phyloP scores from a whole-genome alignment of 2,888 invertebrate species.

The Agriotes lineatus region DNA sequence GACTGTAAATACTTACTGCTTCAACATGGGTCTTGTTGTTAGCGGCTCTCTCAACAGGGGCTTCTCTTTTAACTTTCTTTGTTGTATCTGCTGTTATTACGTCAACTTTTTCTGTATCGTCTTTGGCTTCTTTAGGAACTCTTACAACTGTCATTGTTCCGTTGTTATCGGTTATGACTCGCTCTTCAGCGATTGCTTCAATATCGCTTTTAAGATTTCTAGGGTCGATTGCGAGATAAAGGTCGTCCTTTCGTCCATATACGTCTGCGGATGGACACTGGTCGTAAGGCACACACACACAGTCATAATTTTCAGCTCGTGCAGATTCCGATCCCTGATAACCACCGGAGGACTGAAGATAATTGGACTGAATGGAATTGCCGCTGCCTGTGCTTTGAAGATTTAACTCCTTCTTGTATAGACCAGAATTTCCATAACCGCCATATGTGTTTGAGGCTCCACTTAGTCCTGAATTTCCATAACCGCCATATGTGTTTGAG shows the following conservation, averaged over 20 bases:
- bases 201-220: constrained; percentile 83
- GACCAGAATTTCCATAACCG: constrained; percentile 63
- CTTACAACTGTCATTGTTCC: constrained; percentile 68
- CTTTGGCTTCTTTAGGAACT: constrained; percentile 62
- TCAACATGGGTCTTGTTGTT: constrained; percentile 70
- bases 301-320: constrained; percentile 79
- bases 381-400: constrained; percentile 63
- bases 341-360: constrained; percentile 59
- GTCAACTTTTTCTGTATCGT: constrained; percentile 57
- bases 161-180: constrained; percentile 71
- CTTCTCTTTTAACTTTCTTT: constrained; percentile 71
- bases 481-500: too few species aligned
- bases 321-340: constrained; percentile 67
- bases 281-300: constrained; percentile 86
- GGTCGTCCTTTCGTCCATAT: constrained; percentile 86
- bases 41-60: constrained; percentile 65
- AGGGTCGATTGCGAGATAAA: constrained; percentile 85
- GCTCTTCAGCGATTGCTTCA: constrained; percentile 77
- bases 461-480: too few species aligned
- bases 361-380: constrained; percentile 55
- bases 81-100: constrained; percentile 52
- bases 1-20: constrained; percentile 71
- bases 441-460: too few species aligned
- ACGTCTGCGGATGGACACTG: constrained; percentile 87
- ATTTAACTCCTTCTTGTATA: constrained; percentile 79